Evolutionary conservation across 2,888 invertebrate genomes (phyloP).

Genomic region (Capitulum mitella): DNA sequence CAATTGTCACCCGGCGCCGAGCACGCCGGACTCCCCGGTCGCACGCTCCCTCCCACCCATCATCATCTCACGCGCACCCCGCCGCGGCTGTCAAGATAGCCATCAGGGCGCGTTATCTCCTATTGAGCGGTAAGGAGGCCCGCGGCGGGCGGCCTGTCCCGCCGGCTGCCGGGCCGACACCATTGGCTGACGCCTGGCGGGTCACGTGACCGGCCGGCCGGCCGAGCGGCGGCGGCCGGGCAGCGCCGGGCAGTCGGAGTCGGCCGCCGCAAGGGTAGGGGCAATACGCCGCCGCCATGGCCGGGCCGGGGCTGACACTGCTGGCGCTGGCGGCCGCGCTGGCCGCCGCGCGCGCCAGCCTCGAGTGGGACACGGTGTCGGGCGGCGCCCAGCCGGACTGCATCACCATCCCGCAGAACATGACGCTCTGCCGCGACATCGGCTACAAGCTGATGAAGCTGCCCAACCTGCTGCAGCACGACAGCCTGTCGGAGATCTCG

Average conservation of each 20-base stretch:
- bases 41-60: not conserved
- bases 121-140: not conserved
- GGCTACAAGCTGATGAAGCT: slow-evolving; percentile 55
- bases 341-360: not conserved
- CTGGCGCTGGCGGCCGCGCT: not conserved
- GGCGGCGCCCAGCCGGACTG: slow-evolving; percentile 45
- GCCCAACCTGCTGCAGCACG: slow-evolving; percentile 58
- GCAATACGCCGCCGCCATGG: not conserved
- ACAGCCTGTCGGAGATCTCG: slow-evolving; percentile 51
- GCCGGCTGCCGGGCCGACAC: not conserved
- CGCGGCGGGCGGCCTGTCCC: not conserved
- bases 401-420: slow-evolving; percentile 53
- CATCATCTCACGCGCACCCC: not conserved
- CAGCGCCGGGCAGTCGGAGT: not conserved
- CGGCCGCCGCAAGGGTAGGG: not conserved
- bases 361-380: slow-evolving; percentile 14
- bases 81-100: not conserved
- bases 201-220: slow-evolving; percentile 6
- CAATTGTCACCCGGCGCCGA: too few relatives aligned
- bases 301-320: not conserved
- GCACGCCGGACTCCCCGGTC: not conserved
- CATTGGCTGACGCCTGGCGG: not conserved
- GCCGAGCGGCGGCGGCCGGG: not conserved
- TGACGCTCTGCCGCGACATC: slow-evolving; percentile 54
- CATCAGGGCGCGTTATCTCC: not conserved